phyloP scores from a whole-genome alignment of 2,113 vertebrate genomes.

The Dinomys branickii region DNA sequence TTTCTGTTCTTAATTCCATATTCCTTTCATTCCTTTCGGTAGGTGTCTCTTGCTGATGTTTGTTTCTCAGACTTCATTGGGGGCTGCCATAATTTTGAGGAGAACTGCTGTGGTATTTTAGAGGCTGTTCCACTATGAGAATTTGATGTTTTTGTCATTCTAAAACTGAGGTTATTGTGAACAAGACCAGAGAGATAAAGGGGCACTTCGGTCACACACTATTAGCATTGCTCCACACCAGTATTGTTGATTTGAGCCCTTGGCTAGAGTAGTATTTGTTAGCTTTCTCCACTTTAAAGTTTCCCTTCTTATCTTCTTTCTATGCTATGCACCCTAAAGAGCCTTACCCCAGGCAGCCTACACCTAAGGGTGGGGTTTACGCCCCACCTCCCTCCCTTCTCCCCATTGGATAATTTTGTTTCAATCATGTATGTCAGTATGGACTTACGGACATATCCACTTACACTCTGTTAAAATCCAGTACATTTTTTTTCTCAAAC shows the following conservation, averaged over 20 bases:
- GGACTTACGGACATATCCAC: background rate
- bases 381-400: background rate
- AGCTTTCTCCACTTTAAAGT: background rate
- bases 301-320: background rate
- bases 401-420: background rate
- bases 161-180: background rate
- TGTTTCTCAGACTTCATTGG: background rate
- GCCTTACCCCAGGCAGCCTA: background rate
- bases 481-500: background rate
- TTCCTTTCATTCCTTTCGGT: background rate
- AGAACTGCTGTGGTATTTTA: background rate
- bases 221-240: background rate
- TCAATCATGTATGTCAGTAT: background rate
- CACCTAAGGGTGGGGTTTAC: background rate
- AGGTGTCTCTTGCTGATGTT: background rate
- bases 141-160: background rate
- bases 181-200: background rate
- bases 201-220: background rate
- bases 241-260: background rate
- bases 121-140: background rate
- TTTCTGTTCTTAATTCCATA: background rate
- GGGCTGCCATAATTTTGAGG: background rate
- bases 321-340: background rate
- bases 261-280: background rate
- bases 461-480: background rate